Base-by-base conservation (phyloP, 2,888 invertebrate genomes). In the Tethea ocularis region DNA sequence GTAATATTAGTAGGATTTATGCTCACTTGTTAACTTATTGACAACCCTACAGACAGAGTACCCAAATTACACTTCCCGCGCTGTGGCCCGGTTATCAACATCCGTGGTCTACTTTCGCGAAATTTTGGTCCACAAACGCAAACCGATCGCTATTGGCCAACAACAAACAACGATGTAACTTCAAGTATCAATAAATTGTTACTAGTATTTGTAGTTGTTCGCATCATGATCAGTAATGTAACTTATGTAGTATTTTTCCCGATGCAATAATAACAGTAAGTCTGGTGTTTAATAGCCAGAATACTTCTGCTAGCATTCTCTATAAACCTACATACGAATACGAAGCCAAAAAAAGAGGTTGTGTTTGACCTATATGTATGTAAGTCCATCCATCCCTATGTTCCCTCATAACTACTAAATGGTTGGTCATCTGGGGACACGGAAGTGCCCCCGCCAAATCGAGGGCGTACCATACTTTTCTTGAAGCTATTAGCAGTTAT, bases 81-180 rank as follows among this genome's bases (percentile, higher is more conserved):
- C 38, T 38, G 15, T 71, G 72, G 67, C 72, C 72, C 65, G 67
- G 71, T 72, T 73, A 69, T 66, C 60, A 64, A 64, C 66, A 63
- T 68, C 68, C 72, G 66, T 58, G 72, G 66, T 67, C 69, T 63
- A 77, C 78, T 77, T 78, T 75, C 75, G 68, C 60, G 53, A 26
- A 46, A 52, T 53, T 29, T 29, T 54, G 13, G 22, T 33, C 46
- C 46, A 46, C 46, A 46, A 46, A 46, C 17, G 5, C 46, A 20
- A 46, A n/a, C 38, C 38, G 10, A 53, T 26, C 33, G 24, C 33
- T 22, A 24, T 22, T 53, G 7, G 20, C n/a, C 11, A 22, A 20
- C 29, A 20, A 26, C 26, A 2, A 24, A 17, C 3, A 52, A 33
- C 54, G 29, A 53, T 17, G 33, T 17, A 23, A 38, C 24, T 41